phyloP scores from a whole-genome alignment of 2,797 vertebrate species.

The Pelobates cultripes region DNA sequence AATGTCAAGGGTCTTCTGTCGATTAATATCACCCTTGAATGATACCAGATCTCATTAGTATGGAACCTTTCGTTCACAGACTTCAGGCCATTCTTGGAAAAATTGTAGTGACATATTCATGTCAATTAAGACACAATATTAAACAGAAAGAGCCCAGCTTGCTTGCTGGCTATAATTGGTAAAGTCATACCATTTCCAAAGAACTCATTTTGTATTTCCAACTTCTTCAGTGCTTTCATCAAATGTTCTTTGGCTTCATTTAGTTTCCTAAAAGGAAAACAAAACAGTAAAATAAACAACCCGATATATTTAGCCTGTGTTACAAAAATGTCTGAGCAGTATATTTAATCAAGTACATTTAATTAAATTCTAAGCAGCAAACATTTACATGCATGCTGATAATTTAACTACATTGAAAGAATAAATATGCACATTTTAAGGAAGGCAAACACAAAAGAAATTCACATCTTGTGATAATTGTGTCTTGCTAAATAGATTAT shows the following conservation, averaged over 20 bases:
- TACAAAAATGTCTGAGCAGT: background rate
- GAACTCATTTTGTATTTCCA: slow-evolving; percentile 40
- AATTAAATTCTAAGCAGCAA: too few relatives aligned
- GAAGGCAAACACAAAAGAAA: too few relatives aligned
- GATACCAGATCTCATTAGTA: background rate
- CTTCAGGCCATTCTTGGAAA: slow-evolving; percentile 32
- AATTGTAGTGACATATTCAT: slow-evolving; percentile 19
- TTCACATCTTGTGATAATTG: too few relatives aligned
- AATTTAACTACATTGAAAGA: too few relatives aligned
- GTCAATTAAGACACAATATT: slow-evolving; percentile 13
- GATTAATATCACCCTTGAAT: background rate
- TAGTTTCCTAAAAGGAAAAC: slow-evolving; percentile 32
- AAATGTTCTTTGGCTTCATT: slow-evolving; percentile 40
- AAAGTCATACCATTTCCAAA: slow-evolving; percentile 26
- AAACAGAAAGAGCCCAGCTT: background rate
- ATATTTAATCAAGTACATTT: too few relatives aligned
- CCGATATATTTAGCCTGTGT: slow-evolving; percentile 33
- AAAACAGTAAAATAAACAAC: slow-evolving; percentile 25
- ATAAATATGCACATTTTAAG: too few relatives aligned
- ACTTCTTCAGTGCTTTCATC: slow-evolving; percentile 44
- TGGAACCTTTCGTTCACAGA: background rate
- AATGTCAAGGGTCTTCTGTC: background rate
- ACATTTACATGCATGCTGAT: too few relatives aligned
- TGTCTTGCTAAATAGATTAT: too few relatives aligned
- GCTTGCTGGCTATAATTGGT: slow-evolving; percentile 34